Conservation (phyloP, 2,888 invertebrate genomes). For the Isoperla grammatica region DNA sequence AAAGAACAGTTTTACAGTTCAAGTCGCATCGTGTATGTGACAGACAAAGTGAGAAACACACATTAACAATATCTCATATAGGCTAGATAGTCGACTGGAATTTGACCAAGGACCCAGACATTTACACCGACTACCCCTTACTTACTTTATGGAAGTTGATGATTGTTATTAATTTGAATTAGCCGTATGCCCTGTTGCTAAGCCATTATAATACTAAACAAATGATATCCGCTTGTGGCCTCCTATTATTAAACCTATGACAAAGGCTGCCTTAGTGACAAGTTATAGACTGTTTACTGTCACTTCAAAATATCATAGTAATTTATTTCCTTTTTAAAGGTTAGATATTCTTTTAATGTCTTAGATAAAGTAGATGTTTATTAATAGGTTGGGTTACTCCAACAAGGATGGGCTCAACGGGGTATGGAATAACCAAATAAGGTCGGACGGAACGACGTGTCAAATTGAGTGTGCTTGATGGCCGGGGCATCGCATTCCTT, state of each 20-base stretch:
- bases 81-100: no score
- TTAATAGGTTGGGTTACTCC: slow-evolving; percentile 7
- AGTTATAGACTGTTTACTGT: slow-evolving; percentile 23
- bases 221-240: slow-evolving; percentile 1
- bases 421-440: not conserved
- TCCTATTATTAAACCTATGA: slow-evolving; percentile 9
- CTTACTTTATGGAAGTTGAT: not conserved
- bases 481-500: not conserved
- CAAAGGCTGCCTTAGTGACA: slow-evolving; percentile 17
- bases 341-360: slow-evolving; percentile 18
- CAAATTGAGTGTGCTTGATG: not conserved
- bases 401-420: not conserved
- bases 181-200: not conserved
- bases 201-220: not conserved
- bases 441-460: not conserved
- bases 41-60: no score
- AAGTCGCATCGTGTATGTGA: no score
- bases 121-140: no score
- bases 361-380: slow-evolving; percentile 9
- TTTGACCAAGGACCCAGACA: no score
- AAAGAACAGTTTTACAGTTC: no score
- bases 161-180: slow-evolving; percentile 8
- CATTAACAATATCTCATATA: no score
- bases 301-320: not conserved
- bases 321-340: slow-evolving; percentile 17